phyloP scores from a whole-genome alignment of 2,797 vertebrate species.

The Pipistrellus nathusii region DNA sequence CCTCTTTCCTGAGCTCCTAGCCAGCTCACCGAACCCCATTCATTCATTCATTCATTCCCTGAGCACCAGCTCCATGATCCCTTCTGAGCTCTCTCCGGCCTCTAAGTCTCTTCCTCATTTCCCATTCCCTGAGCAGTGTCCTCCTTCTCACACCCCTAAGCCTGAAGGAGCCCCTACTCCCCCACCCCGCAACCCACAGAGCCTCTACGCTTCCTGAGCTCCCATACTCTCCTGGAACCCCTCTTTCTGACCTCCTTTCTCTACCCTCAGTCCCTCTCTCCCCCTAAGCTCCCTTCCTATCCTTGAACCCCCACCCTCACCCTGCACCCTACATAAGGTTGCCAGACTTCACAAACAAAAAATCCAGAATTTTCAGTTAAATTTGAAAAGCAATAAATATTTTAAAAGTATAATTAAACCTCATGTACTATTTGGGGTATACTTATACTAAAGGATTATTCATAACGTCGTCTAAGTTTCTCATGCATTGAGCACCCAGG shows the following conservation, averaged over 20 bases:
- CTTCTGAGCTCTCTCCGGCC: background rate
- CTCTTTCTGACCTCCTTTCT: background rate
- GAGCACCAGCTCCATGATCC: accelerated
- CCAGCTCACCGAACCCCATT: background rate
- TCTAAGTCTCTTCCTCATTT: background rate
- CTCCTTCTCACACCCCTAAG: background rate
- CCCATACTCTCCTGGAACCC: background rate
- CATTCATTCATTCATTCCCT: background rate
- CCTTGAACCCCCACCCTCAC: too few relatives aligned
- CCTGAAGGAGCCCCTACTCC: too few relatives aligned
- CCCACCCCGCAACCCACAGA: background rate
- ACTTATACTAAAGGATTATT: background rate
- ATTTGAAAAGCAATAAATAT: background rate
- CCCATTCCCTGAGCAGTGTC: background rate
- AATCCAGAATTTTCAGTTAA: constrained; percentile 4
- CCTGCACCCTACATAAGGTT: background rate
- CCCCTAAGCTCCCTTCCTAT: background rate
- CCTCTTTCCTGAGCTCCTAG: background rate
- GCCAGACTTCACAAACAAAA: background rate
- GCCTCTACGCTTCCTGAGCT: background rate
- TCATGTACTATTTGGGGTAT: background rate
- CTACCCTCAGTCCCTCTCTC: background rate
- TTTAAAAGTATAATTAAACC: constrained; percentile 2
- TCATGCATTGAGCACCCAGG: background rate
- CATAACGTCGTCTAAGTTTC: background rate